These are phyloP conservation scores for Anabacerthia variegaticeps DNA, from an alignment of 2,797 vertebrate genomes.

Conservation along the genomic window DNA sequence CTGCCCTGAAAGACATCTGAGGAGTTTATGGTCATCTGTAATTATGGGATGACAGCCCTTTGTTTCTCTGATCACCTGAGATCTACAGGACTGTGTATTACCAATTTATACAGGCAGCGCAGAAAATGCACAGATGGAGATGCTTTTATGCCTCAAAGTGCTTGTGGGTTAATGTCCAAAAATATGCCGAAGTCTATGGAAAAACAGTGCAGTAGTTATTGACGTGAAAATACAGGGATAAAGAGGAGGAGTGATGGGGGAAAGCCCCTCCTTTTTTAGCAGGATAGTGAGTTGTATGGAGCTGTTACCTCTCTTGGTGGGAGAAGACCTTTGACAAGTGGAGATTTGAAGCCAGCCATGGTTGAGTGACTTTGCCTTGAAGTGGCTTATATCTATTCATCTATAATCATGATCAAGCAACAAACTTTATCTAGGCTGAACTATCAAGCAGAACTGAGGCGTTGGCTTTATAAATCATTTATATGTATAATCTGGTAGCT, in stretches of 20 bases:
- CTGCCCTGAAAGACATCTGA: background rate
- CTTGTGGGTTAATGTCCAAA: background rate
- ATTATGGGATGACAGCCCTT: background rate
- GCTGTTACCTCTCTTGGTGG: background rate
- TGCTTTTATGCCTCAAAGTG: background rate
- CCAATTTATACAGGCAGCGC: background rate
- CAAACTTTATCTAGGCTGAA: background rate
- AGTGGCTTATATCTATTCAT: background rate
- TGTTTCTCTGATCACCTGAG: background rate
- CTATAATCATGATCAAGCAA: background rate
- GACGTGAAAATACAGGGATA: background rate
- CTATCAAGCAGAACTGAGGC: background rate
- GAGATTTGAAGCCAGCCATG: background rate
- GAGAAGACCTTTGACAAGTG: background rate
- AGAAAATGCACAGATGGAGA: background rate
- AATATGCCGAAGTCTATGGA: background rate
- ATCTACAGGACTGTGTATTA: background rate
- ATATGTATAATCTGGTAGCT: background rate
- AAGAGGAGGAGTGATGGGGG: background rate
- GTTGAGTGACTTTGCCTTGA: background rate
- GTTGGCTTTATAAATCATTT: background rate
- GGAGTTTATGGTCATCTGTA: background rate
- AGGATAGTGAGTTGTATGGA: background rate
- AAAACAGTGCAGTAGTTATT: background rate
- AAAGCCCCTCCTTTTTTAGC: background rate